Conservation (phyloP, 2,113 vertebrate species). For the Urocolius indicus region DNA sequence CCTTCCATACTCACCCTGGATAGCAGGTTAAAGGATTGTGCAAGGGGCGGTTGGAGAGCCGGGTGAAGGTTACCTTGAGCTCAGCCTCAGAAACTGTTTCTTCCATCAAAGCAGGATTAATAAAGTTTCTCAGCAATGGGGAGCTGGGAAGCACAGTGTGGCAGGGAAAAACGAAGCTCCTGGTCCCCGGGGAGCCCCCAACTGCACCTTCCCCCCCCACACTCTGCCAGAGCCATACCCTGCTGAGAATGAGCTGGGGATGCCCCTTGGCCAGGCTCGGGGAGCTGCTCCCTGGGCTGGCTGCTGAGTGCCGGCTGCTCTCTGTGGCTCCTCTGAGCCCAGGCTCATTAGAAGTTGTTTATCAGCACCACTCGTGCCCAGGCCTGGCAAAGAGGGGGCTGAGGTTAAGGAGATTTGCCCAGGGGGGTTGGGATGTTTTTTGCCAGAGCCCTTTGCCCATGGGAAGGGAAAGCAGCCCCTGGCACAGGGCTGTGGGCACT, state of each 20-base stretch:
- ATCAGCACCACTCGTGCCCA: not conserved
- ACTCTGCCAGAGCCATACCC: accelerated
- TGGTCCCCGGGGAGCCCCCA: not conserved
- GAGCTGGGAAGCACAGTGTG: not conserved
- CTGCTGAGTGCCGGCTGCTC: not conserved
- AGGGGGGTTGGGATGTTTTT: not conserved
- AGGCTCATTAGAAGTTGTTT: not conserved
- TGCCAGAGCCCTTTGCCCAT: not conserved
- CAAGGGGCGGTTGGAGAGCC: not conserved
- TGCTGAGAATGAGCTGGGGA: not conserved
- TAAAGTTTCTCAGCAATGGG: not conserved
- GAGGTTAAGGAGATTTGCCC: not conserved
- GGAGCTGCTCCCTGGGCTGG: not conserved
- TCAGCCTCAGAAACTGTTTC: not conserved
- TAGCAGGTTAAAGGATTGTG: too few species aligned
- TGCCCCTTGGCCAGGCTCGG: not conserved
- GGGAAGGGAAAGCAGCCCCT: not conserved
- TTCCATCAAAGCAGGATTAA: not conserved
- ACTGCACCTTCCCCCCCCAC: not conserved
- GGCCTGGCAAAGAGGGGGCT: accelerated
- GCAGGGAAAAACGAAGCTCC: not conserved
- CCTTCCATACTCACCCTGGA: not conserved
- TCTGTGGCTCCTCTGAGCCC: accelerated
- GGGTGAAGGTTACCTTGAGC: slow-evolving; percentile 65
- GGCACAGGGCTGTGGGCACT: not conserved